phyloP scores from a whole-genome alignment of 2,113 vertebrate genomes.

The Bubo bubo region DNA sequence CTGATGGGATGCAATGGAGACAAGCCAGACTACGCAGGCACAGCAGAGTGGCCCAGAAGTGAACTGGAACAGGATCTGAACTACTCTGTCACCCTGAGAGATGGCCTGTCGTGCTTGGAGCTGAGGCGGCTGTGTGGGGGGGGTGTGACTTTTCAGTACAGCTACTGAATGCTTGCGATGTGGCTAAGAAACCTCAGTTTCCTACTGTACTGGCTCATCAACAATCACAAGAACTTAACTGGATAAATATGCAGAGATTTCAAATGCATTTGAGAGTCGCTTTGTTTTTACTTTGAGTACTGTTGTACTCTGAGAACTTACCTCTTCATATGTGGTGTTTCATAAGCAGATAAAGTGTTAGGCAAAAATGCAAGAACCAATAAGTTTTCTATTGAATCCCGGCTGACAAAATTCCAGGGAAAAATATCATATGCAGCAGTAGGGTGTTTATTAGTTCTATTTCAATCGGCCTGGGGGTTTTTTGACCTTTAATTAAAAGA shows the following conservation, averaged over 20 bases:
- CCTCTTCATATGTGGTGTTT: neutral
- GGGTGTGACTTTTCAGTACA: neutral
- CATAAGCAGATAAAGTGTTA: neutral
- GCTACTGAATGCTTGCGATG: fast-evolving
- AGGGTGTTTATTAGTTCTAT: neutral
- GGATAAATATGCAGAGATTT: neutral
- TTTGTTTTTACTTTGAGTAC: neutral
- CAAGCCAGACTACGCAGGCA: neutral
- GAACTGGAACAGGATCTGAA: neutral
- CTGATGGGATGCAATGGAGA: neutral
- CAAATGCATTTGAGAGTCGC: neutral
- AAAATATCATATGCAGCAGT: neutral
- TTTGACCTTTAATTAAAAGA: conserved; percentile 67
- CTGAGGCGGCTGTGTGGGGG: neutral
- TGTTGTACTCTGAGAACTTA: neutral
- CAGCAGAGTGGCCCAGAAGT: neutral
- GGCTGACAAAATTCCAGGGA: neutral
- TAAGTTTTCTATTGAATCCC: neutral
- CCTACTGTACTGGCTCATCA: neutral
- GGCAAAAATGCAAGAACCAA: neutral
- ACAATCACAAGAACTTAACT: neutral
- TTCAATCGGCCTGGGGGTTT: conserved; percentile 14
- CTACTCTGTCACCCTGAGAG: neutral
- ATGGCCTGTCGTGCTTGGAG: fast-evolving
- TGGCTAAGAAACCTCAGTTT: neutral